phyloP scores from a whole-genome alignment of 2,888 invertebrate species.

The Euplagia quadripunctaria region DNA sequence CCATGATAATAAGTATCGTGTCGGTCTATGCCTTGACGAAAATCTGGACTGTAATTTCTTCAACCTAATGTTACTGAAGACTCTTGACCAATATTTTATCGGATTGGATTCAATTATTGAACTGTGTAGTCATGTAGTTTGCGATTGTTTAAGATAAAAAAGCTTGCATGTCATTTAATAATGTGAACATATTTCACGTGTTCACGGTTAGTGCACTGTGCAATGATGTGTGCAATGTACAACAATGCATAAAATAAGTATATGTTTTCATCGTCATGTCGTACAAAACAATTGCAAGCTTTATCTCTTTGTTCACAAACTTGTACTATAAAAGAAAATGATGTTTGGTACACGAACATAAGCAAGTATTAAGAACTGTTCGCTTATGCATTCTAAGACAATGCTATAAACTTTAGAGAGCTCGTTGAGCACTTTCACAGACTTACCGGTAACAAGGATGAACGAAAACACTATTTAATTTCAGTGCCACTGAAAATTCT shows the following conservation, averaged over 20 bases:
- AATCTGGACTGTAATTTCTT: too few relatives aligned
- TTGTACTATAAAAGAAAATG: conserved; percentile 58
- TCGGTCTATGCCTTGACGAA: too few relatives aligned
- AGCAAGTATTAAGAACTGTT: conserved; percentile 60
- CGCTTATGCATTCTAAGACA: conserved; percentile 73
- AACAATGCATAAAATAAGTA: conserved; percentile 13
- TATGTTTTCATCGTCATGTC: conserved; percentile 9
- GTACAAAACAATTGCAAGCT: conserved; percentile 37
- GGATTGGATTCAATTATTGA: too few relatives aligned
- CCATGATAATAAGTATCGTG: too few relatives aligned
- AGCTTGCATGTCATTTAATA: too few relatives aligned
- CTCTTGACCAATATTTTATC: too few relatives aligned
- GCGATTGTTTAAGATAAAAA: too few relatives aligned
- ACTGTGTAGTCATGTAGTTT: too few relatives aligned
- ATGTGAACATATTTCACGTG: not conserved
- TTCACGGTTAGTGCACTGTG: not conserved
- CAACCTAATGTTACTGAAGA: too few relatives aligned
- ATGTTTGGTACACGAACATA: conserved; percentile 57
- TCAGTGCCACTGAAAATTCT: conserved; percentile 65
- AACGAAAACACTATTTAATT: conserved; percentile 69
- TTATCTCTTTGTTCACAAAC: conserved; percentile 38
- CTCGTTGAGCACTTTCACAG: conserved; percentile 61
- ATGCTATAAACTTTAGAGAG: conserved; percentile 68
- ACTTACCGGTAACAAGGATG: conserved; percentile 61
- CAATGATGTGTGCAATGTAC: not conserved